A percentile compares a stretch with the other conserved stretches of the same genome.
Evolutionary conservation across 2,113 vertebrate species (phyloP).

Genomic region (Atherinomorus stipes): DNA sequence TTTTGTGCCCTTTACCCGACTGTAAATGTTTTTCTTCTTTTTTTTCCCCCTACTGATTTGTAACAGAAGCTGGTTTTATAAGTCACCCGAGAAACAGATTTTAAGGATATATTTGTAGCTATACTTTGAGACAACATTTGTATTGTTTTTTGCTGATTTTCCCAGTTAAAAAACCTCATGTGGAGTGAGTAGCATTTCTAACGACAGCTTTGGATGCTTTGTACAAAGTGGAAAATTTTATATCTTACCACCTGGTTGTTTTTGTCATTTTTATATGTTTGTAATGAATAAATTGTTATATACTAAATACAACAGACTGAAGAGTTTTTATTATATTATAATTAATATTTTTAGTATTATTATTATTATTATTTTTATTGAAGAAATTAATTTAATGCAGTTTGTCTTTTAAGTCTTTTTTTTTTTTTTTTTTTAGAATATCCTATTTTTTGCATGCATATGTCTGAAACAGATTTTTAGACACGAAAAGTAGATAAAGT

Average conservation of each 20-base stretch:
- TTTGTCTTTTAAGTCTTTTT: background rate
- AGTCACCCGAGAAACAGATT: slow-evolving; percentile 31
- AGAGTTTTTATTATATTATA: too few relatives aligned
- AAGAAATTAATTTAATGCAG: background rate
- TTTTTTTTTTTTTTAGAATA: too few relatives aligned
- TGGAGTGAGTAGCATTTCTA: slow-evolving; percentile 60
- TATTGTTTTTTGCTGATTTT: slow-evolving; percentile 68
- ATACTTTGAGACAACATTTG: slow-evolving; percentile 43
- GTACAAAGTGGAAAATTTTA: slow-evolving; percentile 79
- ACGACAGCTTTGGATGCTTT: slow-evolving; percentile 69
- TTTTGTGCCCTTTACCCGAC: slow-evolving; percentile 47
- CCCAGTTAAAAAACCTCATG: slow-evolving; percentile 50
- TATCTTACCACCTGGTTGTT: slow-evolving; percentile 70
- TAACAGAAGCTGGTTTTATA: slow-evolving; percentile 54
- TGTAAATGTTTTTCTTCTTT: slow-evolving; percentile 11
- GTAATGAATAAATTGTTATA: slow-evolving; percentile 80
- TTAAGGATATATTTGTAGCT: slow-evolving; percentile 41
- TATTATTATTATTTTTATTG: too few relatives aligned
- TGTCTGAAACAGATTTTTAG: background rate
- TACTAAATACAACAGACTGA: slow-evolving; percentile 40
- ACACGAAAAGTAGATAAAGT: too few relatives aligned
- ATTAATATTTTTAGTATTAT: too few relatives aligned
- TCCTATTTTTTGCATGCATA: background rate
- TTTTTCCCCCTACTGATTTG: slow-evolving; percentile 43
- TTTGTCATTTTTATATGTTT: slow-evolving; percentile 82